phyloP scores from a whole-genome alignment of 2,888 invertebrate genomes.

The Flexamia atlantica region DNA sequence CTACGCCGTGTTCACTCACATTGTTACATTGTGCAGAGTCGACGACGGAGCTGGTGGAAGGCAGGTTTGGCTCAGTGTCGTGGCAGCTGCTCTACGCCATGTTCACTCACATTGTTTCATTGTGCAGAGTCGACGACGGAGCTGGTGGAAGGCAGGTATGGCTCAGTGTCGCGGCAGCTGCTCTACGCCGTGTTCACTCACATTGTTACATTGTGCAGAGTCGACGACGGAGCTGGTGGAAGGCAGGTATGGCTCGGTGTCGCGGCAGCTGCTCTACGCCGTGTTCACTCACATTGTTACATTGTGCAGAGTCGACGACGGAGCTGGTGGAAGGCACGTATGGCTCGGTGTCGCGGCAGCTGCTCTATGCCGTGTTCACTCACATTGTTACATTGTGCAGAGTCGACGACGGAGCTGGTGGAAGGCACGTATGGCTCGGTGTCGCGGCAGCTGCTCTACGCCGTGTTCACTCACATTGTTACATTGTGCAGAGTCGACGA shows the following conservation, averaged over 20 bases:
- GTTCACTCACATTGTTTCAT: slow-evolving; percentile 81
- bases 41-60: slow-evolving; percentile 94
- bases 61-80: slow-evolving; percentile 88
- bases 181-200: slow-evolving; percentile 96
- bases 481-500: slow-evolving; percentile 91
- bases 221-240: slow-evolving; percentile 95
- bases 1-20: slow-evolving; percentile 93
- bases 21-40: slow-evolving; percentile 85
- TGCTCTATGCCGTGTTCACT: slow-evolving; percentile 98
- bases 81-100: slow-evolving; percentile 96
- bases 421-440: slow-evolving; percentile 92
- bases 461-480: slow-evolving; percentile 86
- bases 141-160: slow-evolving; percentile 93
- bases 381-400: slow-evolving; percentile 77
- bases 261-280: slow-evolving; percentile 94
- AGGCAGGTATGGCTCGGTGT: slow-evolving; percentile 89
- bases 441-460: slow-evolving; percentile 92
- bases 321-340: slow-evolving; percentile 94
- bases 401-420: slow-evolving; percentile 95
- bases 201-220: slow-evolving; percentile 82
- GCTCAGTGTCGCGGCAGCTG: slow-evolving; percentile 86
- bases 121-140: slow-evolving; percentile 95
- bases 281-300: too few species aligned
- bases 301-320: slow-evolving; percentile 96
- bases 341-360: slow-evolving; percentile 86